These are phyloP conservation scores for Apeira syringaria DNA, from an alignment of 2,888 invertebrate genomes.

Conservation along the genomic window DNA sequence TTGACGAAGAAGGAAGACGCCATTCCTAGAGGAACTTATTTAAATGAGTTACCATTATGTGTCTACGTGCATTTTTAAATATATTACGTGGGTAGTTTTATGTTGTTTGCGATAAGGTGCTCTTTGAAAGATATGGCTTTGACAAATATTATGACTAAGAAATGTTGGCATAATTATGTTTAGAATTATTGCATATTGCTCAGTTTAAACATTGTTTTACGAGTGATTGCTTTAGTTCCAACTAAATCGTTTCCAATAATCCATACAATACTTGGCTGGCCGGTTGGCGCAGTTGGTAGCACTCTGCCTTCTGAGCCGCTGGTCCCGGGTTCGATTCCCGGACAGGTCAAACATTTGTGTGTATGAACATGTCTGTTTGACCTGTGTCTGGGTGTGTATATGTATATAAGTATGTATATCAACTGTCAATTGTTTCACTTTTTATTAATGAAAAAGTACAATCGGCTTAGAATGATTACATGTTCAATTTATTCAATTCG, in stretches of 20 bases:
- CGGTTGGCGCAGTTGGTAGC: no score
- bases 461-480: slow-evolving; percentile 5
- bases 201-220: slow-evolving; percentile 6
- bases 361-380: no score
- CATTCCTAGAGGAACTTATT: slow-evolving; percentile 18
- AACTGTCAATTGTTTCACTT: slow-evolving; percentile 13
- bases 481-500: no score
- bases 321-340: no score
- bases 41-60: slow-evolving; percentile 17
- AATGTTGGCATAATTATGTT: background rate
- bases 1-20: slow-evolving; percentile 16
- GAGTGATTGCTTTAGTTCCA: background rate
- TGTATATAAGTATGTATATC: slow-evolving; percentile 10
- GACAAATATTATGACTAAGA: no score
- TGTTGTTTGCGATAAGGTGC: background rate
- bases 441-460: slow-evolving; percentile 9
- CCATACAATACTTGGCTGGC: no score
- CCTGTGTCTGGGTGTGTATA: no score
- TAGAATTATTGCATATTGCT: background rate
- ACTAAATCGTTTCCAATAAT: slow-evolving; percentile 6
- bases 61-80: slow-evolving; percentile 6
- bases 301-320: no score
- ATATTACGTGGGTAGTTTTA: background rate
- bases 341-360: no score
- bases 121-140: background rate